Evolutionary conservation across 2,888 invertebrate genomes (phyloP), one percentile per base, ranked within the genome.

Genomic region (Deroplatys truncata): DNA sequence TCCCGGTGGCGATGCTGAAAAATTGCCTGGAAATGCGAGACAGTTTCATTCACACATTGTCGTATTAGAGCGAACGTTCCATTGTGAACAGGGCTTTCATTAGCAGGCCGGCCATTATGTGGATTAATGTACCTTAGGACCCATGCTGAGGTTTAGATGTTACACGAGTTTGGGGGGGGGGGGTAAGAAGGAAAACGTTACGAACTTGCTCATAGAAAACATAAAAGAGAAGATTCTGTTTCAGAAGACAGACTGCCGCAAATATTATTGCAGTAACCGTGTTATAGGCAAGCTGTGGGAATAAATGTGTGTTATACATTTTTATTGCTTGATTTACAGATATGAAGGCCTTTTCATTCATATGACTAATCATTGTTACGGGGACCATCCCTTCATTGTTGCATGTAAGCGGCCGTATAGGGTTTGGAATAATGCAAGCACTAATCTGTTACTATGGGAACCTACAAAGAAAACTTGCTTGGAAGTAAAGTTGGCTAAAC

Each of bases 51-150:
- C 93, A 93, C 94, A 94, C 94, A 93, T 94, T 94, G 94, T 94
- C 93, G 92, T 93, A 93, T 93, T 93, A 93, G 93, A 92, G 92
- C 93, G 93, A 93, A 93, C 93, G 93, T 93, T 83, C 28, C 43
- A 92, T 93, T 93, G 93, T 93, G 31, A 93, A 93, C 93, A 93
- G 93, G 93, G 93, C 93, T 93, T 94, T 93, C 93, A 93, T 93
- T 93, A 93, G 93, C 93, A 92, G 43, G 56, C 16, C 92, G 92
- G 92, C 93, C 93, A 93, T 93, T 93, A 93, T 93, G 93, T 93
- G 93, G 93, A 94, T 93, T 94, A 93, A 94, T 94, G 93, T 93
- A 92, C 91, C 93, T 72, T 72, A 72, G 93, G 93, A 93, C 93
- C 43, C 90, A 90, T 29, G 90, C 90, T 88, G 90, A 88, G 90